Conservation (phyloP, 2,797 vertebrate genomes). For the Etheostoma nigrum region DNA sequence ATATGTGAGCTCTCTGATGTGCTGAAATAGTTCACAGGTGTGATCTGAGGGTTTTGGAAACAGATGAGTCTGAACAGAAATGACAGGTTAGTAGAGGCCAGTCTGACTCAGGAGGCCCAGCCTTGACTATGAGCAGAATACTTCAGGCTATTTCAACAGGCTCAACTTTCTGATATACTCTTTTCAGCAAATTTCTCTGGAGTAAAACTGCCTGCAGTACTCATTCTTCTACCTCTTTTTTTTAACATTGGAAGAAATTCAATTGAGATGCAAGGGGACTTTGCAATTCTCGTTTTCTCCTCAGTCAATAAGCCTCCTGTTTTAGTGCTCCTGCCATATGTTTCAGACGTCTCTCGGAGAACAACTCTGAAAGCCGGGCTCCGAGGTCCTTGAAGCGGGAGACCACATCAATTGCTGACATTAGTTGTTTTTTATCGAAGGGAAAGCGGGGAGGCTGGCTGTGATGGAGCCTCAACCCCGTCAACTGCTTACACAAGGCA, state of each 20-base stretch:
- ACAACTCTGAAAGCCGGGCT: conserved; percentile 46
- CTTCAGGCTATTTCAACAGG: conserved; percentile 43
- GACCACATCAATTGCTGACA: conserved; percentile 75
- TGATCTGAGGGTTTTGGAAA: conserved; percentile 73
- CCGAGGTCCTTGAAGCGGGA: conserved; percentile 52
- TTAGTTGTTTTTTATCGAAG: conserved; percentile 65
- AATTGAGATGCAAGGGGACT: conserved; percentile 45
- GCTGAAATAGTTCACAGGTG: conserved; percentile 85
- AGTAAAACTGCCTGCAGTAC: conserved; percentile 33
- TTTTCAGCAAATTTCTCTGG: conserved; percentile 51
- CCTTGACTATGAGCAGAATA: conserved; percentile 47
- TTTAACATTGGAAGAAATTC: conserved; percentile 21
- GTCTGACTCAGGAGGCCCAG: conserved; percentile 56
- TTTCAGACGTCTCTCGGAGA: conserved; percentile 58
- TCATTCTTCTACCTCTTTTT: conserved; percentile 20
- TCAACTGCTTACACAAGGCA: conserved; percentile 73
- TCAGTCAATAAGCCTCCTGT: conserved; percentile 48
- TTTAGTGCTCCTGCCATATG: conserved; percentile 62
- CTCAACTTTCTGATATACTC: conserved; percentile 42
- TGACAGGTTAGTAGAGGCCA: conserved; percentile 74
- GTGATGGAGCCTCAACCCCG: conserved; percentile 57
- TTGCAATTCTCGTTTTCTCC: conserved; percentile 49
- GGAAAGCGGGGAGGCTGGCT: conserved; percentile 31
- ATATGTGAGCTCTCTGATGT: conserved; percentile 73
- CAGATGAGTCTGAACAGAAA: conserved; percentile 72